Base-by-base conservation (phyloP, 1,140 invertebrate species). In the Drosophila ironensis region DNA sequence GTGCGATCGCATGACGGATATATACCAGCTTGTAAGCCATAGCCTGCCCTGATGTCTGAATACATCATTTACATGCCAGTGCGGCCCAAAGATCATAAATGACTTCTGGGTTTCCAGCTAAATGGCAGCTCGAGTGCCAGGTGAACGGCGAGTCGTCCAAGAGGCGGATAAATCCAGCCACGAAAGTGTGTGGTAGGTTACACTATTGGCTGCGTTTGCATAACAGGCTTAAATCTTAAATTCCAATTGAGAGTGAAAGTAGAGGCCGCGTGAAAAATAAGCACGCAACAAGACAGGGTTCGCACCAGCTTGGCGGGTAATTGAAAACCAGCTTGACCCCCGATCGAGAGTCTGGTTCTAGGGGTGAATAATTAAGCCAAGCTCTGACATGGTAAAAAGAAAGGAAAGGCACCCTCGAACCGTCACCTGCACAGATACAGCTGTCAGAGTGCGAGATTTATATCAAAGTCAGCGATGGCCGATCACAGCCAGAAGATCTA, bases 131-230 rank as follows among this genome's bases (percentile, higher is more conserved):
- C 25, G 30, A 47, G 44, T 64, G 37, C 20, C 48, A 50, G 76
- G 78, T 82, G 78, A 82, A 82, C 68, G 78, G 78, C 61, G 59
- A 84, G 53, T 70, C 73, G 80, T 66, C 69, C 64, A 61, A 46
- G 14, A 47, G 54, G 44, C 50, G 53, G 60, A 38, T 52, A 47
- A 30, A 45, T 50, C 59, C 35, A 51, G 19, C n/a, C 19, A 54
- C 48, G 53, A 38, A 47, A 37, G 28, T 61, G 45, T 42, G 50
- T 53, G 20, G 51, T 46, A 60, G 27, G 47, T 17, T 22, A 44
- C 28, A 20, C 50, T 46, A 63, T 70, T 64, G 51, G 66, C 48
- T 47, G 37, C 51, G 50, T 54, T 82, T 82, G 35, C 78, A 48
- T 66, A 82, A 82, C 53, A 45, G 59, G 64, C 78, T 70, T 66